phyloP scores from a whole-genome alignment of 1,140 invertebrate genomes.

The Drosophila cardini region DNA sequence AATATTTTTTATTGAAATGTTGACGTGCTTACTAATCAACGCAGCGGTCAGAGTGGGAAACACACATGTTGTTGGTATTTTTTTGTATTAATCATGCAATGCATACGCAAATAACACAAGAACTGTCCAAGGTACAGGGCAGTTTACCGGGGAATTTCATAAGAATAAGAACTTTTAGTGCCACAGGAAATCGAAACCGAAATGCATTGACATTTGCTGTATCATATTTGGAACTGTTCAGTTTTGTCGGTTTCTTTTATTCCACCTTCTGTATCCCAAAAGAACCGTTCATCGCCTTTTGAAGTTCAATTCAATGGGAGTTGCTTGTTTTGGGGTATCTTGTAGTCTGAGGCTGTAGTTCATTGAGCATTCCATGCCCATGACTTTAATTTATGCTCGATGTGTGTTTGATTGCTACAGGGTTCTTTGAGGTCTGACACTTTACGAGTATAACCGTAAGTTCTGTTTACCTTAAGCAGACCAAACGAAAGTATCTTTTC shows the following conservation, averaged over 20 bases:
- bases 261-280: constrained; percentile 22
- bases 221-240: constrained; percentile 49
- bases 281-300: constrained; percentile 67
- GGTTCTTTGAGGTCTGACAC: constrained; percentile 53
- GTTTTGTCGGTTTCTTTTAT: constrained; percentile 6
- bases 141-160: background rate
- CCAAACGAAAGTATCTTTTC: constrained; percentile 54
- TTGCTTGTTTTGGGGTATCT: background rate
- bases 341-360: constrained; percentile 30
- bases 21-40: constrained; percentile 80
- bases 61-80: constrained; percentile 51
- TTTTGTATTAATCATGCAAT: constrained; percentile 78
- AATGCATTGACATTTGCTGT: constrained; percentile 55
- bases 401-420: constrained; percentile 52
- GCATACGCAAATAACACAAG: constrained; percentile 51
- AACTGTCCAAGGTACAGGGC: background rate
- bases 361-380: constrained; percentile 59
- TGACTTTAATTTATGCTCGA: constrained; percentile 67
- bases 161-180: constrained; percentile 20
- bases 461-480: constrained; percentile 48
- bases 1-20: constrained; percentile 70
- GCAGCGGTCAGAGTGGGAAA: constrained; percentile 53
- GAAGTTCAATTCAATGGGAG: constrained; percentile 36
- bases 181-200: constrained; percentile 77
- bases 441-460: constrained; percentile 47